Evolutionary conservation across 1,140 invertebrate genomes (phyloP).

Genomic region (Aphelenchoides avenae): DNA sequence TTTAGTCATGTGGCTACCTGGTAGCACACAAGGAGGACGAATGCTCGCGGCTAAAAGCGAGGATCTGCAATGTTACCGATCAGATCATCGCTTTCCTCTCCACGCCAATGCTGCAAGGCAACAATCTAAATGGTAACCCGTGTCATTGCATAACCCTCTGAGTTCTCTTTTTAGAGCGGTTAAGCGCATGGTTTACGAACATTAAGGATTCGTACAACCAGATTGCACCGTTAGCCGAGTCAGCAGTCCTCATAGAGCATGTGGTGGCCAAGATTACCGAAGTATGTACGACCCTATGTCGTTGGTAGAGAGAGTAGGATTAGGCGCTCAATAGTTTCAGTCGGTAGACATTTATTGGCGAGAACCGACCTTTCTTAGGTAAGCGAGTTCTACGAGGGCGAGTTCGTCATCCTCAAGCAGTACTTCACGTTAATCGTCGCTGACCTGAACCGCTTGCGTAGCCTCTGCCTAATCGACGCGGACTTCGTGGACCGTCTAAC

Average conservation of each 20-base stretch:
- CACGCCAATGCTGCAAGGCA: neutral
- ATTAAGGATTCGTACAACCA: constrained; percentile 19
- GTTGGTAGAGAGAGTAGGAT: too few species aligned
- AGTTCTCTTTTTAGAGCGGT: constrained; percentile 18
- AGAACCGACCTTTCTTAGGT: constrained; percentile 19
- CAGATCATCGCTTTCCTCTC: constrained; percentile 32
- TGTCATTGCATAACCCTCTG: neutral
- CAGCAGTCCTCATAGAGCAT: constrained; percentile 30
- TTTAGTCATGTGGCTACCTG: constrained; percentile 23
- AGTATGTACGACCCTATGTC: constrained; percentile 14
- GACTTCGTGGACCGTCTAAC: constrained; percentile 16
- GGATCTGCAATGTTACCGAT: constrained; percentile 33
- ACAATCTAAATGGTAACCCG: neutral
- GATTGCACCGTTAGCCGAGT: constrained; percentile 9
- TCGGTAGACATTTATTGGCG: too few species aligned
- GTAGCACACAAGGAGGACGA: constrained; percentile 32
- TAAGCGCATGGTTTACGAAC: constrained; percentile 22
- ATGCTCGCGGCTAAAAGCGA: constrained; percentile 10
- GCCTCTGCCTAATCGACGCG: constrained; percentile 15
- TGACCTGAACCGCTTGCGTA: constrained; percentile 7
- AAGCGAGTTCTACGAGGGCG: constrained; percentile 22
- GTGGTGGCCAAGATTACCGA: constrained; percentile 21
- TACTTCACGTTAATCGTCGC: constrained; percentile 21
- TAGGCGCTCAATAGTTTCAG: too few species aligned
- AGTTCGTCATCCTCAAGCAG: constrained; percentile 22